Base-by-base conservation (phyloP, 2,888 invertebrate genomes). In the Sinhomidia bicolor region DNA sequence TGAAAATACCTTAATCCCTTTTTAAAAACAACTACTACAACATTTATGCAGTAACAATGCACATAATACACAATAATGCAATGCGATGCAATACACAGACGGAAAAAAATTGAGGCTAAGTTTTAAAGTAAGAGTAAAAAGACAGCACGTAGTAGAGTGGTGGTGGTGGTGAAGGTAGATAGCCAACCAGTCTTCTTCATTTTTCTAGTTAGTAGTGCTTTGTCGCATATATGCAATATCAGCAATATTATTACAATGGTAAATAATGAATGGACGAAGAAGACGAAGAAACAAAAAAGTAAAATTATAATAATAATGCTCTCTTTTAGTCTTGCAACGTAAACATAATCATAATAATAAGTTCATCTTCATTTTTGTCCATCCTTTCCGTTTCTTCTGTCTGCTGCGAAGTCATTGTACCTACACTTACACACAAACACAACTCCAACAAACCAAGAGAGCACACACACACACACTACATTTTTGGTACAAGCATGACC, bases 61-160 rank as follows among this genome's bases (percentile, higher is more conserved):
- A n/a, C n/a, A n/a, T n/a, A n/a, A n/a, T n/a, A n/a, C 10, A 23
- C 17, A 60, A 60, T 12, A 60, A n/a, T 20, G n/a, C 54, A 17
- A 2, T 17, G 54, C 17, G 20, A 14, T 23, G 62, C 60, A 60
- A 29, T 29, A 65, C 62, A 65, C 36, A 62, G 62, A 17, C 32
- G n/a, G n/a, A 60, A 44, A 51, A 79, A 41, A 51, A 85, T 44
- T 87, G 87, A 87, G 87, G 87, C 76, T 87, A 81, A 60, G 78
- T 78, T 74, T 65, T 78, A 57, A 74, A 78, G 78, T 54, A 54
- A 76, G 54, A 54, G 78, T 78, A 41, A 10, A 3, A 65, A 20
- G 12, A 20, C 44, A 71, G 41, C 54, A 78, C 78, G 78, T 57
- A 78, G 20, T 10, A 1, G 12, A 10, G 36, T 71, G 17, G 4